phyloP scores from a whole-genome alignment of 2,888 invertebrate genomes.

The Axea sp. region DNA sequence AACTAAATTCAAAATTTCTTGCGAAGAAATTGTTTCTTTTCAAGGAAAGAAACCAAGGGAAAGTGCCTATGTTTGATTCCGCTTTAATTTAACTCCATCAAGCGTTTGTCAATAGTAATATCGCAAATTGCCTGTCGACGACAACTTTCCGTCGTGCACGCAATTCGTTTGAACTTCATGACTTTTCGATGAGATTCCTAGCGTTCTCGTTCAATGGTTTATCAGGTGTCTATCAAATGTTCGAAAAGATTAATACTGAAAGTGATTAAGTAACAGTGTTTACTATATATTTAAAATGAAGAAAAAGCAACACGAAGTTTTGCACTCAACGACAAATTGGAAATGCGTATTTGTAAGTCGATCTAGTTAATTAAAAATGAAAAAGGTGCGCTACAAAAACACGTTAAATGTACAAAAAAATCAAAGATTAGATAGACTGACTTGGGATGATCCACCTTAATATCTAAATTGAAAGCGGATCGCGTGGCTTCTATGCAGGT shows the following conservation, averaged over 20 bases:
- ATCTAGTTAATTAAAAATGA: conserved; percentile 14
- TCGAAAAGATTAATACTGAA: conserved; percentile 27
- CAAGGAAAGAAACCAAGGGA: conserved; percentile 45
- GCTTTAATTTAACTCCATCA: conserved; percentile 75
- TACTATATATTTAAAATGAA: conserved; percentile 24
- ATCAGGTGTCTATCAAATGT: conserved; percentile 54
- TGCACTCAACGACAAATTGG: not conserved
- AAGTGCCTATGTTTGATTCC: conserved; percentile 67
- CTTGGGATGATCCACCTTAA: not conserved
- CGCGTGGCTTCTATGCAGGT: not conserved
- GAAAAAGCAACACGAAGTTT: conserved; percentile 13
- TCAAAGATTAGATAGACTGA: conserved; percentile 6
- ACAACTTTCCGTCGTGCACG: conserved; percentile 61
- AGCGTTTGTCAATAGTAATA: conserved; percentile 75
- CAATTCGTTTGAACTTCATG: conserved; percentile 59
- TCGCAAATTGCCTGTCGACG: conserved; percentile 73
- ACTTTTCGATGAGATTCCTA: conserved; percentile 56
- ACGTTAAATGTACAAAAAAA: not conserved
- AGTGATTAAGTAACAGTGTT: conserved; percentile 34
- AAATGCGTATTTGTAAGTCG: not conserved
- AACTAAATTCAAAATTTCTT: conserved; percentile 40
- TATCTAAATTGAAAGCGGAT: conserved; percentile 19
- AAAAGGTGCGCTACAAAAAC: too few relatives aligned
- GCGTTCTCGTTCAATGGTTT: conserved; percentile 52
- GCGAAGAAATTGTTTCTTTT: conserved; percentile 45